These are phyloP conservation scores for Calyptommatus sinebrachiatus DNA, from an alignment of 2,113 vertebrate species.

Conservation along the genomic window DNA sequence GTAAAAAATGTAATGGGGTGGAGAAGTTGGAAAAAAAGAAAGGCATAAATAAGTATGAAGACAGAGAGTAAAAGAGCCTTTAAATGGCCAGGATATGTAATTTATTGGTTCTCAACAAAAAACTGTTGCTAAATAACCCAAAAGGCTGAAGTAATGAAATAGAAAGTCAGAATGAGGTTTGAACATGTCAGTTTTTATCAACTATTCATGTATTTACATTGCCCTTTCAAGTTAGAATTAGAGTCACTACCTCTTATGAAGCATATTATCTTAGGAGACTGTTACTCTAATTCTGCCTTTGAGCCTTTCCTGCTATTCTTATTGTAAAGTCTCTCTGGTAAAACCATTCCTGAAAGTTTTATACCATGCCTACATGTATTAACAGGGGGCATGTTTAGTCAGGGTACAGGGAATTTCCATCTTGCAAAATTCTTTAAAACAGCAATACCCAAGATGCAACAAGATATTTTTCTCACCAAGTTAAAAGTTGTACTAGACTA, in stretches of 20 bases:
- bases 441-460: slow-evolving; percentile 9
- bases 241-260: too few relatives aligned
- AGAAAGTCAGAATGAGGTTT: neutral
- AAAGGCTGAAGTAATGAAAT: neutral
- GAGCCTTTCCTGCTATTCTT: neutral
- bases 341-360: neutral
- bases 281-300: neutral
- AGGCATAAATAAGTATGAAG: neutral
- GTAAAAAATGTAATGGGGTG: neutral
- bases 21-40: neutral
- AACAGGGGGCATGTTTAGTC: neutral
- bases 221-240: too few relatives aligned
- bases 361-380: neutral
- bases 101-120: neutral
- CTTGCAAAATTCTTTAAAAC: neutral
- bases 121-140: neutral
- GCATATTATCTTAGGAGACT: too few relatives aligned
- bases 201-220: too few relatives aligned
- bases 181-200: too few relatives aligned
- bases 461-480: slow-evolving; percentile 34
- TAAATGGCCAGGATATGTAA: neutral
- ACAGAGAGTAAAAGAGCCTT: neutral
- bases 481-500: slow-evolving; percentile 19
- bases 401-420: neutral
- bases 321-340: neutral